Evolutionary conservation across 2,888 invertebrate genomes (phyloP).

Genomic region (Chelonus formosanus): DNA sequence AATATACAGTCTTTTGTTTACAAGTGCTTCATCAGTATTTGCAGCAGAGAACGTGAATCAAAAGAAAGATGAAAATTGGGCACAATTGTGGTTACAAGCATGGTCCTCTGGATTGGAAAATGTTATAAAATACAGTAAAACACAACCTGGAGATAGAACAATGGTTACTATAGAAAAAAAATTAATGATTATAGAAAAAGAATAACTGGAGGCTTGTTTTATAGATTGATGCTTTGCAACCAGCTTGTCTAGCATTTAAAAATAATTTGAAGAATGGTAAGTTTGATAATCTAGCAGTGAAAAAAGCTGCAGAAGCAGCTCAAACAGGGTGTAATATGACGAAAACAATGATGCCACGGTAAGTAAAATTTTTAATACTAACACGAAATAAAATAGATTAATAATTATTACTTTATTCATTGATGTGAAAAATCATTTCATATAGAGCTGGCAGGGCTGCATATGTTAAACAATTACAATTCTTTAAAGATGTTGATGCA

Average conservation of each 20-base stretch:
- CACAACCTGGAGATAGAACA: conserved; percentile 78
- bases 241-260: conserved; percentile 65
- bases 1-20: conserved; percentile 79
- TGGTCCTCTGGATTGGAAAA: conserved; percentile 70
- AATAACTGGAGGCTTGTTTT: conserved; percentile 1
- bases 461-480: conserved; percentile 71
- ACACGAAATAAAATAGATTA: no score
- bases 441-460: conserved; percentile 76
- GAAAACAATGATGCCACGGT: no score
- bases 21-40: conserved; percentile 70
- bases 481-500: conserved; percentile 71
- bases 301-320: conserved; percentile 63
- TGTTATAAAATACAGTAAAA: conserved; percentile 76
- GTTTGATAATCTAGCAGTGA: conserved; percentile 56
- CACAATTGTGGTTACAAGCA: conserved; percentile 67
- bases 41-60: conserved; percentile 6
- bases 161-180: conserved; percentile 68
- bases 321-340: conserved; percentile 67
- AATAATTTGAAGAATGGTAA: conserved; percentile 49
- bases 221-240: conserved; percentile 70
- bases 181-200: neutral
- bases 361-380: no score
- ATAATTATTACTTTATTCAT: no score
- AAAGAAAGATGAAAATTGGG: conserved; percentile 40
- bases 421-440: no score